Conservation (phyloP, 2,113 vertebrate genomes). For the Pachypanchax playfairii region DNA sequence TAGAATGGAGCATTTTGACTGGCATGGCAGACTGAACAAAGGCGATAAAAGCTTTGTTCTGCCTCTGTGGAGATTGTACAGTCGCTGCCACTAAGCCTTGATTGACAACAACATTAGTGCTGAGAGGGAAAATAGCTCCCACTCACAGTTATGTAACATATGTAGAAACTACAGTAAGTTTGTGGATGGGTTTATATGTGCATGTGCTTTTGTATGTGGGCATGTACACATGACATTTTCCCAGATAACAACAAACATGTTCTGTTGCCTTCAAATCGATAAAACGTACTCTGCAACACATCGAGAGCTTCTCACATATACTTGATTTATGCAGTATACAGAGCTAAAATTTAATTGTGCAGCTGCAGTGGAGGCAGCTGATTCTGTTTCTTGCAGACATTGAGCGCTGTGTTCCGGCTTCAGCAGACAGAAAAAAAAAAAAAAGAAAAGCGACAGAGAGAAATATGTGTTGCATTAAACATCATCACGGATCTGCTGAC, state of each 20-base stretch:
- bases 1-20: constrained; percentile 45
- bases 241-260: constrained; percentile 57
- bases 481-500: constrained; percentile 71
- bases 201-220: constrained; percentile 28
- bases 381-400: constrained; percentile 5
- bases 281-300: constrained; percentile 39
- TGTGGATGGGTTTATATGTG: constrained; percentile 40
- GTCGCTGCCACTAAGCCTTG: constrained; percentile 68
- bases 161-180: constrained; percentile 52
- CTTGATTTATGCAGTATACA: constrained; percentile 46
- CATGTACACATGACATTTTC: constrained; percentile 22
- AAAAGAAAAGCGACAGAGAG: constrained; percentile 47
- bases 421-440: constrained; percentile 29
- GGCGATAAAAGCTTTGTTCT: constrained; percentile 66
- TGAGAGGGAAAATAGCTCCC: constrained; percentile 69
- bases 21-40: constrained; percentile 56
- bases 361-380: constrained; percentile 51
- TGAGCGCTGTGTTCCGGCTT: constrained; percentile 42
- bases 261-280: constrained; percentile 51
- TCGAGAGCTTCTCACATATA: constrained; percentile 39
- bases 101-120: constrained; percentile 76
- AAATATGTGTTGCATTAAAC: constrained; percentile 67
- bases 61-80: constrained; percentile 66
- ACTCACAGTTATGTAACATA: constrained; percentile 73
- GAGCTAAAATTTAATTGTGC: constrained; percentile 57